A percentile compares a stretch with the other conserved stretches of the same genome.
phyloP scores from a whole-genome alignment of 1,140 invertebrate genomes.

The Anoplolepis gracilipes region DNA sequence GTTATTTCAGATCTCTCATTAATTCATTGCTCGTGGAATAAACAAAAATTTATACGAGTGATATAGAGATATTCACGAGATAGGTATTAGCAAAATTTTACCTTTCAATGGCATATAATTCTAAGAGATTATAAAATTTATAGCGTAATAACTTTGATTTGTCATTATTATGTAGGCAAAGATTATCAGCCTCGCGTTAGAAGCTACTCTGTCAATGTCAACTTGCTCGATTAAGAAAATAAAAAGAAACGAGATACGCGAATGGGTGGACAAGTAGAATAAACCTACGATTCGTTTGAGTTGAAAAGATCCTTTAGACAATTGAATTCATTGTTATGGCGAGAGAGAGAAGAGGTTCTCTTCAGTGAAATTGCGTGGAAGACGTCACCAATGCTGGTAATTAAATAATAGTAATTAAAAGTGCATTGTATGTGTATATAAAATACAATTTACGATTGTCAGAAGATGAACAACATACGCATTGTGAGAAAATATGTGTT shows the following conservation, averaged over 20 bases:
- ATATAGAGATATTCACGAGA: background rate
- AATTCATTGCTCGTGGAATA: conserved; percentile 23
- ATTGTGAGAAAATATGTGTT: background rate
- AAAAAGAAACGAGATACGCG: conserved; percentile 34
- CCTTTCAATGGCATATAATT: background rate
- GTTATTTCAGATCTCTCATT: conserved; percentile 6
- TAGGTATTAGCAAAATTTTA: background rate
- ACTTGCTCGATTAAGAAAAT: conserved; percentile 36
- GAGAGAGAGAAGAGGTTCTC: too few species aligned
- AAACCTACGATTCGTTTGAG: conserved; percentile 70
- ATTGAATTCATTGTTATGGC: conserved; percentile 66
- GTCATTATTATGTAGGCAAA: background rate
- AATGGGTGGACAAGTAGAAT: conserved; percentile 58
- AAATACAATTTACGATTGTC: background rate
- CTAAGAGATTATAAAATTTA: conserved; percentile 1
- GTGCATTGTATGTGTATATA: background rate
- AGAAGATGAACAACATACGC: background rate
- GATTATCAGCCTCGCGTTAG: conserved; percentile 37
- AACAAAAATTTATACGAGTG: background rate
- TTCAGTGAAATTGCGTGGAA: background rate
- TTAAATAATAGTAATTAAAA: conserved; percentile 29
- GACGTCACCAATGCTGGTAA: background rate
- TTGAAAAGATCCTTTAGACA: conserved; percentile 65
- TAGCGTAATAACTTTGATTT: background rate
- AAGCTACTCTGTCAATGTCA: conserved; percentile 65